Percentiles rank a stretch among this genome's conserved stretches.
phyloP scores from a whole-genome alignment of 2,888 invertebrate species.

The Venustoraphidia nigricollis region DNA sequence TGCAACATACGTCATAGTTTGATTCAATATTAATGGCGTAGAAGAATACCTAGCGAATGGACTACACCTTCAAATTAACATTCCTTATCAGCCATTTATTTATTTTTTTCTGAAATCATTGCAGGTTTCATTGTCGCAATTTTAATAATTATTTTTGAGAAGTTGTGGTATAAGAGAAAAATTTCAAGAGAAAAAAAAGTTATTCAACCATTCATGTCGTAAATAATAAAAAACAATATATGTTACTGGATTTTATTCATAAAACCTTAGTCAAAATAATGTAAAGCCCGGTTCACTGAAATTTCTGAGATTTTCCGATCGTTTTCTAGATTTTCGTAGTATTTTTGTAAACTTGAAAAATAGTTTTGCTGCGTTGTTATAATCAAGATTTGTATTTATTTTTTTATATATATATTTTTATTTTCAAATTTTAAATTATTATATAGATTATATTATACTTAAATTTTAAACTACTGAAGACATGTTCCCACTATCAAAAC shows the following conservation, averaged over 20 bases:
- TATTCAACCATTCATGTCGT: constrained; percentile 34
- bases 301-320: background rate
- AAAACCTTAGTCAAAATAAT: background rate
- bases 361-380: too few relatives aligned
- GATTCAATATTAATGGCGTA: constrained; percentile 3
- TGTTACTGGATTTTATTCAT: background rate
- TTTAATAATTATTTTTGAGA: constrained; percentile 31
- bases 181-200: constrained; percentile 27
- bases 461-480: background rate
- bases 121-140: constrained; percentile 32
- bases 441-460: background rate
- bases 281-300: background rate
- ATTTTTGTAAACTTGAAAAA: background rate
- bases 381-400: background rate
- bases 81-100: constrained; percentile 2
- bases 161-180: constrained; percentile 27
- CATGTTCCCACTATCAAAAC: background rate
- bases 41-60: background rate
- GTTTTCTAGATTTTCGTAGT: background rate
- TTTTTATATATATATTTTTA: constrained; percentile 1
- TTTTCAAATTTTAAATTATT: background rate
- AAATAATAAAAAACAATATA: constrained; percentile 9
- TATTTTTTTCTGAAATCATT: constrained; percentile 14
- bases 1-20: constrained; percentile 3
- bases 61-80: too few relatives aligned